phyloP scores from a whole-genome alignment of 2,113 vertebrate species.

The Esox niger region DNA sequence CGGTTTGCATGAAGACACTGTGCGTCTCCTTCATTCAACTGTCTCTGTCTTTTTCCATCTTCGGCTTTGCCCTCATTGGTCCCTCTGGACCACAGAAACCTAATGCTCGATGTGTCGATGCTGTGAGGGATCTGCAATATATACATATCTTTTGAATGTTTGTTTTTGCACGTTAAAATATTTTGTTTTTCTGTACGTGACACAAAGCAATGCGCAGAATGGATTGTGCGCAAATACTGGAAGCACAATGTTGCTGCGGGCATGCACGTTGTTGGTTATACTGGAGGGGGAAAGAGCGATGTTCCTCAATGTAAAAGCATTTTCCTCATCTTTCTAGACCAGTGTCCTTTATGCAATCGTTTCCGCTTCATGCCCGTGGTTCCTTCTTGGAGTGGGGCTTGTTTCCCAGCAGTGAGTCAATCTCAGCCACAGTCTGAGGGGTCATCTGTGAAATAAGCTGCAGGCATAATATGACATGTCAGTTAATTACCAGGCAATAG shows the following conservation, averaged over 20 bases:
- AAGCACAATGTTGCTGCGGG: constrained; percentile 72
- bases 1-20: constrained; percentile 17
- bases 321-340: constrained; percentile 41
- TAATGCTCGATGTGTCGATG: constrained; percentile 21
- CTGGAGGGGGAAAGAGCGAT: constrained; percentile 59
- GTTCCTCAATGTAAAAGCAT: constrained; percentile 47
- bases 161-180: constrained; percentile 33
- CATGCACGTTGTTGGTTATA: constrained; percentile 74
- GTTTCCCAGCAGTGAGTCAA: constrained; percentile 84
- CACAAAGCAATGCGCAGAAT: constrained; percentile 62
- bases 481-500: background rate
- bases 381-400: constrained; percentile 84
- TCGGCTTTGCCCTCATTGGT: constrained; percentile 14
- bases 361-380: constrained; percentile 68
- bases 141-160: constrained; percentile 36
- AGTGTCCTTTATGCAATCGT: constrained; percentile 41
- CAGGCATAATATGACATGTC: background rate
- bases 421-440: constrained; percentile 79
- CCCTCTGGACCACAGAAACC: constrained; percentile 35
- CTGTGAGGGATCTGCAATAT: constrained; percentile 53
- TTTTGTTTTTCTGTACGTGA: constrained; percentile 53
- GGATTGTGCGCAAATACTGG: constrained; percentile 64
- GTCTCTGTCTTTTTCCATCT: constrained; percentile 3
- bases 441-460: constrained; percentile 86
- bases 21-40: background rate